Evolutionary conservation across 2,888 invertebrate genomes (phyloP).

Genomic region (Melanotus villosus): DNA sequence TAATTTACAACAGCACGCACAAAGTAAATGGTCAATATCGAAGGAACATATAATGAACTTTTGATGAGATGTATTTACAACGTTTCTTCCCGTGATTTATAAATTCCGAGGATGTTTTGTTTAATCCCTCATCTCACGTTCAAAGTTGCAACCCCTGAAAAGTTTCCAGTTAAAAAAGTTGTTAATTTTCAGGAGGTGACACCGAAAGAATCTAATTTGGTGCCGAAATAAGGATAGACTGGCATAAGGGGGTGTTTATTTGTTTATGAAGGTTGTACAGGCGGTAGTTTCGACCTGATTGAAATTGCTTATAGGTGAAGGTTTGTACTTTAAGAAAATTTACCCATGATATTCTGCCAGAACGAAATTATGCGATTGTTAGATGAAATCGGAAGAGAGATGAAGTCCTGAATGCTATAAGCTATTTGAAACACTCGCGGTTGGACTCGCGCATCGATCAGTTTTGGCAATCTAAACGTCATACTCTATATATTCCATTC

Average conservation of each 20-base stretch:
- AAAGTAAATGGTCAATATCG: too few relatives aligned
- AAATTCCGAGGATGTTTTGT: too few relatives aligned
- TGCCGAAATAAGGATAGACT: not conserved
- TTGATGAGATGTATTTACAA: too few relatives aligned
- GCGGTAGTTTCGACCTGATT: not conserved
- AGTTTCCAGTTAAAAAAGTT: too few relatives aligned
- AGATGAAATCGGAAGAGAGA: conserved; percentile 26
- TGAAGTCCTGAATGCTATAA: conserved; percentile 19
- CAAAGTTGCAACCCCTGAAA: too few relatives aligned
- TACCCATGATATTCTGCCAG: too few relatives aligned
- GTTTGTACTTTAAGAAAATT: not conserved
- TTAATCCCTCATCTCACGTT: too few relatives aligned
- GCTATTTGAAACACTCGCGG: conserved; percentile 14
- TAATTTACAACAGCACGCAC: too few relatives aligned
- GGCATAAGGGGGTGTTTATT: not conserved
- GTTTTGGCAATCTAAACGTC: conserved; percentile 13
- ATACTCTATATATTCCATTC: conserved; percentile 1
- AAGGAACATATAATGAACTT: too few relatives aligned
- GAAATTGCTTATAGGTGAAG: not conserved
- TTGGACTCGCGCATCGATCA: conserved; percentile 16
- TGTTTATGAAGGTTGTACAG: not conserved
- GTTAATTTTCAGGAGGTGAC: not conserved
- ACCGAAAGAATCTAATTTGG: not conserved
- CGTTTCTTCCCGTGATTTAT: too few relatives aligned
- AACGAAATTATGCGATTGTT: conserved; percentile 32